Evolutionary conservation across 2,888 invertebrate species (phyloP).

Genomic region (Adelphocoris suturalis): DNA sequence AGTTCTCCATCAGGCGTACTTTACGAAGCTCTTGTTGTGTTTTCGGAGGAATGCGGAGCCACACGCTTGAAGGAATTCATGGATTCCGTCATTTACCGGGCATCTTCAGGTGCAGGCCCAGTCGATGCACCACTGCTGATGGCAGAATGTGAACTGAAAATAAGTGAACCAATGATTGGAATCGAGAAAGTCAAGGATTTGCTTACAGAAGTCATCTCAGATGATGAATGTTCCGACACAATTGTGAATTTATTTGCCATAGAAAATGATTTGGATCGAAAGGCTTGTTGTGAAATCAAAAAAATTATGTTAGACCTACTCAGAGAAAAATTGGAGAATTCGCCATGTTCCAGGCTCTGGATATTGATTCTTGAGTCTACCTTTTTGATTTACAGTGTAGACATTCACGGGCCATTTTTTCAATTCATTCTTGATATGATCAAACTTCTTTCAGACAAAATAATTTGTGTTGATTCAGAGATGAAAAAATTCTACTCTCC

Average conservation of each 20-base stretch:
- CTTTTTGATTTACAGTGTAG: background rate
- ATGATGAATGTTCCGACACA: slow-evolving; percentile 48
- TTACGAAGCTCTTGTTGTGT: background rate
- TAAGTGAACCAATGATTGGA: background rate
- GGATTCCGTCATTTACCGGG: background rate
- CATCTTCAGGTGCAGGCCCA: background rate
- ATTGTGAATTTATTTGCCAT: slow-evolving; percentile 39
- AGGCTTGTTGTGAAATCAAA: background rate
- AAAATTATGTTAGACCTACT: slow-evolving; percentile 25
- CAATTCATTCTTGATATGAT: slow-evolving; percentile 31
- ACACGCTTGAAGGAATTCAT: background rate
- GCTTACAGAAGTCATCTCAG: background rate
- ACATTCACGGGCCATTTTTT: slow-evolving; percentile 19
- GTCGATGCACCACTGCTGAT: slow-evolving; percentile 39
- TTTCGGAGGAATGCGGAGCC: background rate
- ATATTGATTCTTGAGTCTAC: background rate
- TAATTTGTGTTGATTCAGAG: background rate
- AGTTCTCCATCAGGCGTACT: background rate
- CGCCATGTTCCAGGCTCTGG: slow-evolving; percentile 21
- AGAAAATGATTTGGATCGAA: slow-evolving; percentile 10
- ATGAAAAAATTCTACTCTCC: background rate
- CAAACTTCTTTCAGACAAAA: background rate
- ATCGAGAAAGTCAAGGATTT: background rate
- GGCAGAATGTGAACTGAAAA: background rate
- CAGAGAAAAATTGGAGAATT: background rate